These are phyloP conservation scores for Uloborus plumipes DNA, from an alignment of 2,888 invertebrate species.

Conservation along the genomic window DNA sequence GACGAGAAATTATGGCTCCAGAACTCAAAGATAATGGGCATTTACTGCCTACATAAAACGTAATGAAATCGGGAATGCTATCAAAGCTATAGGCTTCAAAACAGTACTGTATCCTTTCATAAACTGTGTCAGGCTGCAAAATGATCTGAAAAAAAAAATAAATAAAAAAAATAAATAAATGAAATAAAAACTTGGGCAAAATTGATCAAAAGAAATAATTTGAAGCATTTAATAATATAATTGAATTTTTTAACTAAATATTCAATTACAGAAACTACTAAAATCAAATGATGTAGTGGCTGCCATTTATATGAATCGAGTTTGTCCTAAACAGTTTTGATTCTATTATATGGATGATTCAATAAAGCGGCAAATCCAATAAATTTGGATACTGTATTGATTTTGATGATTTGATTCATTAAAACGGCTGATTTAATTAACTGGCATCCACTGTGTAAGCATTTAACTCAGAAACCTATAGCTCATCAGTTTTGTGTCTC, in stretches of 20 bases:
- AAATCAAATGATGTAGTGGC: too few species aligned
- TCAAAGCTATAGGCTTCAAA: conserved; percentile 95
- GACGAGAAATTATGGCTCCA: conserved; percentile 87
- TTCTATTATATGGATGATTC: too few species aligned
- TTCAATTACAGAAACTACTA: neutral
- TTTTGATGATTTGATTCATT: too few species aligned
- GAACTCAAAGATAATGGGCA: conserved; percentile 90
- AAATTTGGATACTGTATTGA: too few species aligned
- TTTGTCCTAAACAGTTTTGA: too few species aligned
- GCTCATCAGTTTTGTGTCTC: too few species aligned
- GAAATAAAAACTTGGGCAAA: neutral
- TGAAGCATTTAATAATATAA: neutral
- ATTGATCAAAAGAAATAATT: neutral
- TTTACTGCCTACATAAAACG: conserved; percentile 91
- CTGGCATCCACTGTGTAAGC: too few species aligned
- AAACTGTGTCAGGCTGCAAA: conserved; percentile 89
- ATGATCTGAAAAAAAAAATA: conserved; percentile 73
- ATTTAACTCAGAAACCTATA: too few species aligned
- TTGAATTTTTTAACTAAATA: too few species aligned
- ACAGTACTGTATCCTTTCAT: conserved; percentile 90
- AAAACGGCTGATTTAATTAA: too few species aligned
- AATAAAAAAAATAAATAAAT: conserved; percentile 1
- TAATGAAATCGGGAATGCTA: conserved; percentile 92
- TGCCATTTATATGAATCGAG: too few species aligned
- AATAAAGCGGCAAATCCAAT: too few species aligned